phyloP scores from a whole-genome alignment of 2,797 vertebrate species.

The Poeciliopsis turneri region DNA sequence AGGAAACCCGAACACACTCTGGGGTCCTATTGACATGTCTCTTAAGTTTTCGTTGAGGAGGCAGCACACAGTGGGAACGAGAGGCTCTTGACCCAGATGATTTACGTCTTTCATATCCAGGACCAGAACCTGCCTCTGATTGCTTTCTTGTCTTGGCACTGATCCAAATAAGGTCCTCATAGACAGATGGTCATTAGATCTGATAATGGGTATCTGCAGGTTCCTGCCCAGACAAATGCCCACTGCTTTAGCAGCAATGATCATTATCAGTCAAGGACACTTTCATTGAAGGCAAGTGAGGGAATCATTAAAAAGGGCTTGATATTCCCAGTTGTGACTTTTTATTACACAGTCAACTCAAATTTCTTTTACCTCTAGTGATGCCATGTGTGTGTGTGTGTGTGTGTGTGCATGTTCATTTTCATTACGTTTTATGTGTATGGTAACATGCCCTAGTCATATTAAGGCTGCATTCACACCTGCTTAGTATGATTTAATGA shows the following conservation, averaged over 20 bases:
- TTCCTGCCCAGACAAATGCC: constrained; percentile 58
- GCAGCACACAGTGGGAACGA: constrained; percentile 53
- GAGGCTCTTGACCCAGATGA: constrained; percentile 68
- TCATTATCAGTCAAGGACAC: constrained; percentile 66
- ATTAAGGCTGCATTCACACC: background rate
- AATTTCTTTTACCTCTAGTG: constrained; percentile 19
- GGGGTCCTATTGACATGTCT: constrained; percentile 67
- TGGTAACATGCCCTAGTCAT: background rate
- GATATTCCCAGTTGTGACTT: constrained; percentile 12
- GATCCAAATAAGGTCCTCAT: constrained; percentile 65
- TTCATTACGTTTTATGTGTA: background rate
- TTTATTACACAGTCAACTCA: constrained; percentile 22
- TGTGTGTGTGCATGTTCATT: background rate
- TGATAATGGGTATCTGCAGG: constrained; percentile 74
- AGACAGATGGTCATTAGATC: constrained; percentile 74
- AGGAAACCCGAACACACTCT: constrained; percentile 60
- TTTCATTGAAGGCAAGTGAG: constrained; percentile 46
- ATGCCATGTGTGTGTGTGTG: constrained; percentile 4
- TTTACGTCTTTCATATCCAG: constrained; percentile 36
- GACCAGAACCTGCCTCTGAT: constrained; percentile 40
- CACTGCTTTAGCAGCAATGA: constrained; percentile 38
- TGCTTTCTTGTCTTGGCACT: constrained; percentile 56
- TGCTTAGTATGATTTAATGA: too few relatives aligned
- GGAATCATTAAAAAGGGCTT: constrained; percentile 39
- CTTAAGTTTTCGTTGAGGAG: constrained; percentile 58